Base-by-base conservation (phyloP, 2,113 vertebrate species). In the Daboia siamensis region DNA sequence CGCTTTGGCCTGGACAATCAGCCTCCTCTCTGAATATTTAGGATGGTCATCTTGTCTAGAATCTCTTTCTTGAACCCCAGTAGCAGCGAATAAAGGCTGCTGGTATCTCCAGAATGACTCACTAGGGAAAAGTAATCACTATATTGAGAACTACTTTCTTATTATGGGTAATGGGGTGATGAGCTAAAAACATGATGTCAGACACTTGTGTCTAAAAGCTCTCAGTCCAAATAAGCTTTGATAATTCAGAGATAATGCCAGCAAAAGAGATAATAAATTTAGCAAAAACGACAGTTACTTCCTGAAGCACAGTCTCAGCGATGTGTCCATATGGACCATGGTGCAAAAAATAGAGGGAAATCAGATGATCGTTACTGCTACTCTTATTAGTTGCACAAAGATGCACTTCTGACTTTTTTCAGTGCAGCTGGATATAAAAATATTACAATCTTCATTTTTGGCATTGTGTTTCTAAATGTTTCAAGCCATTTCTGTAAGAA, bases 101-200 rank as follows among this genome's bases (percentile, higher is more conserved):
- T 95, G 91, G 91, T 11, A 87, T 95, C 91, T 87, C 86, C 92
- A 92, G 95, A 94, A 96, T 94, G 95, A 69, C 96, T 97, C 96
- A 95, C 93, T 61, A 59, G 94, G 91, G 93, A 97, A 97, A 95
- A 96, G 94, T 95, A 96, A 97, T 97, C 94, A 95, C 97, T 96
- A 92, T 95, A 95, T 97, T 97, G 97, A 96, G 96, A 97, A 97
- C 95, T 97, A 97, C 97, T 98, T 98, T 97, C 95, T 97, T 96
- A 96, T 98, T 97, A 97, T 0, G 89, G 95, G 92, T 98, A 98
- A 98, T 97, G 95, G 96, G 94, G 97, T 97, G 97, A 98, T 97
- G 97, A 97, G 96, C 94, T 97, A 96, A 97, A 96, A 80, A 97
- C 98, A 97, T 96, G 95, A 97, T 97, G 95, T 97, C 95, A 96